Evolutionary conservation across 2,113 vertebrate species (phyloP), one percentile per base, ranked within the genome.

Genomic region (Protobothrops flavoviridis): DNA sequence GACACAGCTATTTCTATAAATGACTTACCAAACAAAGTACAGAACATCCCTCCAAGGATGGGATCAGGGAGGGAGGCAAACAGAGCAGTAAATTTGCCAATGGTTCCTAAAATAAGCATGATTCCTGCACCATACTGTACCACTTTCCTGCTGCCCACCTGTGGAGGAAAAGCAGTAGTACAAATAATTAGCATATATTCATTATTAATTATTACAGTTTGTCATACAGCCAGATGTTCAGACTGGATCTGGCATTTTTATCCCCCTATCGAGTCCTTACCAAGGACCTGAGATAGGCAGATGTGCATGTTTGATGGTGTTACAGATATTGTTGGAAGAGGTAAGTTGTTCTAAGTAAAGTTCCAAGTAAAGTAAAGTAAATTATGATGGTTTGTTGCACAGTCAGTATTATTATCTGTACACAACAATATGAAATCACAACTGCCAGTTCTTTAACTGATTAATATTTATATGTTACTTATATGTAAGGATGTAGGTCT

Each of bases 21-120:
- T 0, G 0, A 55, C 96, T 98, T 97, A 99, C 99, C 99, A 3
- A 99, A 99, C 4, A 99, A 97, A 0, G 99, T 99, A 97, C 99
- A 99, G 97, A 99, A 99, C 99, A 99, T 99, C 21, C 99, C 99
- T 8, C 99, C 99, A 0, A 99, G 98, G 92, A 99, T 98, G 0
- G 99, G 99, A 94, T 99, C 99, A 0, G 99, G 99, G 90, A 99
- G 96, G 0, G 99, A 99, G 24, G 99, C 99, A 2, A 99, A 99
- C 86, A 99, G 97, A 12, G 99, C 99, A 0, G 99, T 99, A 97
- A 99, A 99, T 95, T 99, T 99, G 55, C 99, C 99, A 0, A 99
- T 81, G 4, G 98, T 98, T 20, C 99, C 99, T 95, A 99, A 91
- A 52, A 99, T 0, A 3, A 99, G 95, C 99, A 99, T 99, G 97